phyloP scores from a whole-genome alignment of 2,888 invertebrate genomes.

The Cosmopolites sordidus region DNA sequence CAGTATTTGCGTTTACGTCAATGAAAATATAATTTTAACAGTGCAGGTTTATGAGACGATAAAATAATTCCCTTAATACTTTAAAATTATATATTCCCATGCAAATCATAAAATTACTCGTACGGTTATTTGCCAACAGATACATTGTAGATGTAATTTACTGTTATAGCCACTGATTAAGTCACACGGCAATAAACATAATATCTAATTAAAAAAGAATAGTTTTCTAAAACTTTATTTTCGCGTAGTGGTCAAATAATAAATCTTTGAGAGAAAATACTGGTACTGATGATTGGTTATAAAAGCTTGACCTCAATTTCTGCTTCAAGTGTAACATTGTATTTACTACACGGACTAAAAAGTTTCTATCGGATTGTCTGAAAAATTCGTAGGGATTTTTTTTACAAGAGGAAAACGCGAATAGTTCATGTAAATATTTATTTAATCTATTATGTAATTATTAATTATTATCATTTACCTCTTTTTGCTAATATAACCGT shows the following conservation, averaged over 20 bases:
- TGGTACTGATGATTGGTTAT: background rate
- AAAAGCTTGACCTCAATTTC: background rate
- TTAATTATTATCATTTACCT: no score
- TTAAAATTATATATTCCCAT: background rate
- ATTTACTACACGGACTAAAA: no score
- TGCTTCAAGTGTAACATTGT: background rate
- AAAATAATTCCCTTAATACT: background rate
- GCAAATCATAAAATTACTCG: background rate
- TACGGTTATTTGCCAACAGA: background rate
- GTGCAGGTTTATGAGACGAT: background rate
- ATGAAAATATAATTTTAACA: no score
- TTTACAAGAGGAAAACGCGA: no score
- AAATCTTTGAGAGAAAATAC: background rate
- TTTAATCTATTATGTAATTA: no score
- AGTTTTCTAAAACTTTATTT: no score
- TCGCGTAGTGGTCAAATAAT: background rate
- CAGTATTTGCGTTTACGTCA: no score
- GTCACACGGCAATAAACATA: background rate
- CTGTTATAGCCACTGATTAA: background rate
- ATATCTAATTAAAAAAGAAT: no score
- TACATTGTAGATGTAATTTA: background rate
- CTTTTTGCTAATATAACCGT: no score
- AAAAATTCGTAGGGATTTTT: no score
- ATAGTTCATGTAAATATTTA: no score
- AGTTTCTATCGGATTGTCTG: no score